Evolutionary conservation across 2,797 vertebrate genomes (phyloP), one percentile per base, ranked within the genome.

Genomic region (Peromyscus melanophrys): DNA sequence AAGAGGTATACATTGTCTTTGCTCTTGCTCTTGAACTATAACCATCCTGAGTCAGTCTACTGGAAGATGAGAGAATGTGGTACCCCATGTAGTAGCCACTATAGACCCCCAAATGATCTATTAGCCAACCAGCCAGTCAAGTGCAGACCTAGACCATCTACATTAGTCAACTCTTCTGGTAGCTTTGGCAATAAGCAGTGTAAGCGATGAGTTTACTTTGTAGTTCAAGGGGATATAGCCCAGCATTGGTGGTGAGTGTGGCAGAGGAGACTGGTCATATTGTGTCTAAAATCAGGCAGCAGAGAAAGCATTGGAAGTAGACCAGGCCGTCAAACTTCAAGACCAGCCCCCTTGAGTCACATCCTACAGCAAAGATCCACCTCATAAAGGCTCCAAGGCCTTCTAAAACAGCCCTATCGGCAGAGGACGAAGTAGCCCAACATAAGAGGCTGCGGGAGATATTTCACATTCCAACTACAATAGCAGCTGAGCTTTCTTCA

Each of bases 401-500:
- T 89, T 59, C 69, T 76, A 61, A 34, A 88, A 46, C 11, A 40
- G 37, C 40, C n/a, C 31, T 31, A 10, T 19, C 13, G 12, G 34
- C 21, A 49, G 40, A 73, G 29, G 40, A 49, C 21, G 8, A 61
- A n/a, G 29, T 76, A n/a, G 76, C 31, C 55, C 43, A 61, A 5
- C 12, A 9, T 11, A n/a, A 34, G 37, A 76, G 11, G 4, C 3
- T 10, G 16, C 5, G 11, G 57, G 13, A 46, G 57, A 49, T 8
- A 16, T 16, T 49, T 73, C 49, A 61, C 19, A 46, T 76, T 59
- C 71, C 75, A 34, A 46, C 11, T 1, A 34, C n/a, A 12, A 52
- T 52, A 73, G 13, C 52, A 55, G 6, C 13, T 0, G 1, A 46
- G 0, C 29, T n/a, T 1, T 19, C n/a, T 37, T 85, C 61, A 59